These are phyloP conservation scores for Meganola albula DNA, from an alignment of 2,888 invertebrate genomes.

Conservation along the genomic window DNA sequence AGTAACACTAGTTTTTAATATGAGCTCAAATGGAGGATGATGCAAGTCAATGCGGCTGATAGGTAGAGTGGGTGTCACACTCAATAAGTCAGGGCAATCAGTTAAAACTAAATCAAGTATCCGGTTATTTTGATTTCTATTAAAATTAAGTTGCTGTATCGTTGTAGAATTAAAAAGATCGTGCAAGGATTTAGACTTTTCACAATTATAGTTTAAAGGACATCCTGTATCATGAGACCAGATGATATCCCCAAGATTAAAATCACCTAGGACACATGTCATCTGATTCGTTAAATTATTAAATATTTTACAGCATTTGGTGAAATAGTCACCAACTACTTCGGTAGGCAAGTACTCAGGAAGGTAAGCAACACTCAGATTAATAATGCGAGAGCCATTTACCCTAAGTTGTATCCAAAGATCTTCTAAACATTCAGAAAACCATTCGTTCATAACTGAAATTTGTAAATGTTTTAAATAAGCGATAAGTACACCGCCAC, in stretches of 20 bases:
- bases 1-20: background rate
- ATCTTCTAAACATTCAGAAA: background rate
- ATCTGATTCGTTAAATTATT: background rate
- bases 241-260: background rate
- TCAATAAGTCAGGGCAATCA: background rate
- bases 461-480: background rate
- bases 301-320: background rate
- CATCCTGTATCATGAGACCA: background rate
- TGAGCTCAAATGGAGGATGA: conserved; percentile 1
- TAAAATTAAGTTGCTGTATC: background rate
- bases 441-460: background rate
- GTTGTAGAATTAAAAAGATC: background rate
- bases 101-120: background rate
- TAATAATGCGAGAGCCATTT: background rate
- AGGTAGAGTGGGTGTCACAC: background rate
- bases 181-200: background rate
- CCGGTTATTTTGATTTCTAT: background rate
- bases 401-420: background rate
- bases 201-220: background rate
- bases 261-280: background rate
- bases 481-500: conserved; percentile 2
- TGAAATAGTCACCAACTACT: background rate
- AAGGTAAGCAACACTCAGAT: background rate
- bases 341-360: background rate
- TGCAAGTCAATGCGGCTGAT: background rate